Evolutionary conservation across 2,113 vertebrate genomes (phyloP), one percentile per base, ranked within the genome.

Genomic region (Catharus fuscescens): DNA sequence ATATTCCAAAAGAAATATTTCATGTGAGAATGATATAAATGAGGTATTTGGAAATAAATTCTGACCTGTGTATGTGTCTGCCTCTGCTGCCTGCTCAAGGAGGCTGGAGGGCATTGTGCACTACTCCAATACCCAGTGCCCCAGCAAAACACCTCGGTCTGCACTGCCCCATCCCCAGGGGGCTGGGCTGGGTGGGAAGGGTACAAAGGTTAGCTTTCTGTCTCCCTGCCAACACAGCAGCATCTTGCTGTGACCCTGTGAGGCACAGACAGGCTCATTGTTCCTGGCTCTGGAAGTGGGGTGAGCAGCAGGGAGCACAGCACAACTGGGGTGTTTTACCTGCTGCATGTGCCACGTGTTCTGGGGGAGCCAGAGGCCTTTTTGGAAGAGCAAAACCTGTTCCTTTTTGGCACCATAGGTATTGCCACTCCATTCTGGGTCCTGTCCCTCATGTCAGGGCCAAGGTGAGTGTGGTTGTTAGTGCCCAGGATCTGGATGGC

Each of bases 21-120:
- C 91, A 83, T 79, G 94, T 96, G 96, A 96, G 92, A 95, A 96
- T 91, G 74, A 88, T 92, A 86, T 96, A 72, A 95, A 91, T 93
- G 76, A 96, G 79, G 26, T 93, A 94, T 77, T 92, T 95, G 86
- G 91, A 97, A 98, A 98, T 97, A 97, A 98, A 98, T 90, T 93
- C 80, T 96, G 79, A 97, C 73, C 88, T 79, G 57, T 79, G 72
- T 86, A 53, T 3, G 28, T 8, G 34, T 80, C 82, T 96, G 81
- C 70, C 73, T 97, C 50, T 95, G 85, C 72, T 91, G 47, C 76
- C 23, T 2, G 8, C 61, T 50, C 1, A 0, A 62, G 59, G 77
- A 86, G 48, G 42, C n/a, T 92, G 82, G 34, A 57, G 76, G 88
- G 32, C 64, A 70, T 52, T 0, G 0, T 34, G 71, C 20, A 9